Base-by-base conservation (phyloP, 2,888 invertebrate species). In the Pycnomerus fuliginosus region DNA sequence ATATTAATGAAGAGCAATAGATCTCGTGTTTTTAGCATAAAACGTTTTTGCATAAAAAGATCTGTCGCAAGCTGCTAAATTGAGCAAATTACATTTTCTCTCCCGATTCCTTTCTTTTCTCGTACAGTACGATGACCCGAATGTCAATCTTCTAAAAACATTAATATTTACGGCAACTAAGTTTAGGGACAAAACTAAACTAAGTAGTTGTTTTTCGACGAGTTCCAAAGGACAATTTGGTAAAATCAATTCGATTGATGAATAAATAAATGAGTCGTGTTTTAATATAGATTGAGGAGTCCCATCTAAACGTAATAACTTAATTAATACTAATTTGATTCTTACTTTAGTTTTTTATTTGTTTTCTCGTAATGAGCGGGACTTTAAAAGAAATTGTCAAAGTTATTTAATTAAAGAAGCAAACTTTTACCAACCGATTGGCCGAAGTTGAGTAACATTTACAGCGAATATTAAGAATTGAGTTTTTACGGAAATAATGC, bases 1-100 rank as follows among this genome's bases (percentile, higher is more conserved):
- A 46, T 46, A 46, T 46, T 46, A 46, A 46, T 46, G 46, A 46
- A 46, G 36, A 46, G 41, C 37, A 41, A 46, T 46, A 46, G 41
- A 46, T 46, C 46, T 40, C 46, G 17, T 31, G 46, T 46, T 46
- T 45, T 41, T 32, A 25, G 41, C 27, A 20, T 36, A 36, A 32
- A 36, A 46, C 22, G 31, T 15, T 46, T 35, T 46, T 16, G 27
- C 36, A 37, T 32, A 46, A 46, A 46, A 41, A 32, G 32, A 34
- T 32, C 33, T 45, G 41, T 28, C 34, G 35, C 36, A 41, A 32
- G 41, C 23, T 46, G 24, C 41, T 41, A 46, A 46, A 41, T 46
- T 41, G 33, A 41, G 41, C 34, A 46, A 46, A 46, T 35, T 41
- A 31, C 46, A 41, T 20, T 13, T 33, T 24, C 28, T 11, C 25